These are phyloP conservation scores for Philereme transversata DNA, from an alignment of 2,888 invertebrate genomes.

Conservation along the genomic window DNA sequence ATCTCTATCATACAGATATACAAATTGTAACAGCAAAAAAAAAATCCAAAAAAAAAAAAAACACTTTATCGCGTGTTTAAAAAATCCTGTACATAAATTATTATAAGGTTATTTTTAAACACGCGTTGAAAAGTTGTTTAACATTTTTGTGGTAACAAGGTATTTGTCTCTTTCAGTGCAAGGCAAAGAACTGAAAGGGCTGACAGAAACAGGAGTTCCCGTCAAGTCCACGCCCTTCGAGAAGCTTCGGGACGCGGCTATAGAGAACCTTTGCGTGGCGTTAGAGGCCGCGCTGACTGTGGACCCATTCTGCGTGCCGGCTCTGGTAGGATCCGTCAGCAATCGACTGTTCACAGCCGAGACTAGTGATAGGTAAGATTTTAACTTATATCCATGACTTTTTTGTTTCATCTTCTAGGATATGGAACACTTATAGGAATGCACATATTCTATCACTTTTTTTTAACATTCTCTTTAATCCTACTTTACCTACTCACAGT, in stretches of 20 bases:
- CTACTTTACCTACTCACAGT: too few relatives aligned
- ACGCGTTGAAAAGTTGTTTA: too few relatives aligned
- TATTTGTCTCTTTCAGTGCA: conserved; percentile 72
- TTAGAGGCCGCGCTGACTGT: conserved; percentile 94
- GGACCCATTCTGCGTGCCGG: conserved; percentile 97
- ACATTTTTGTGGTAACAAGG: too few relatives aligned
- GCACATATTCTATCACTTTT: too few relatives aligned
- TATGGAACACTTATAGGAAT: too few relatives aligned
- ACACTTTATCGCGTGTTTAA: too few relatives aligned
- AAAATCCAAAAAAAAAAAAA: too few relatives aligned
- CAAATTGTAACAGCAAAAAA: too few relatives aligned
- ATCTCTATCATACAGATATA: too few relatives aligned
- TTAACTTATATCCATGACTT: neutral
- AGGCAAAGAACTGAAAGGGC: conserved; percentile 85
- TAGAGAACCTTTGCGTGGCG: conserved; percentile 97
- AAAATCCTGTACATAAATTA: too few relatives aligned
- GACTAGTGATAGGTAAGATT: conserved; percentile 89
- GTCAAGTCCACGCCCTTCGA: conserved; percentile 90
- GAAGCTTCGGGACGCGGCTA: conserved; percentile 96
- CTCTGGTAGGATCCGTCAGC: conserved; percentile 97
- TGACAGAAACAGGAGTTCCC: conserved; percentile 79
- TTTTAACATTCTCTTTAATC: too few relatives aligned
- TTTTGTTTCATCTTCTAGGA: neutral
- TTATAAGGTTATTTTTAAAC: too few relatives aligned
- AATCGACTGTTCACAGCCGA: conserved; percentile 97